These are phyloP conservation scores for Heliocidaris erythrogramma DNA, from an alignment of 35 echinoderm and acorn worm species.

Conservation along the genomic window DNA sequence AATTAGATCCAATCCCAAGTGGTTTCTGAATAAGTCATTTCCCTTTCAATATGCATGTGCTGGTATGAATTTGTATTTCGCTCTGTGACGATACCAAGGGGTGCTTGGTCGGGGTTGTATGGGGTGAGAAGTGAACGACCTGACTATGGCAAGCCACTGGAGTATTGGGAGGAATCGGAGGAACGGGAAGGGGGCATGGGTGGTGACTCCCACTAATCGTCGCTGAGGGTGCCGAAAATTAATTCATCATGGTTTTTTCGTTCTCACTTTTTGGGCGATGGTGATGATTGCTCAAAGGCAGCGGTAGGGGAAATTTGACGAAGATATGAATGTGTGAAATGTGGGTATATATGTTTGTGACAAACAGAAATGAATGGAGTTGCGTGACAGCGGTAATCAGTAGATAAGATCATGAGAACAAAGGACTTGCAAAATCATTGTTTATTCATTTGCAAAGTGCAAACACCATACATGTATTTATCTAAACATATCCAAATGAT, in stretches of 20 bases:
- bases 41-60: background rate
- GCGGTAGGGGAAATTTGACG: background rate
- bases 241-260: background rate
- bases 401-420: background rate
- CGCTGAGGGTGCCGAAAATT: background rate
- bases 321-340: background rate
- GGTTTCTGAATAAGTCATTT: background rate
- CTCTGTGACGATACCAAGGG: background rate
- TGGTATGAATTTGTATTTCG: background rate
- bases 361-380: background rate
- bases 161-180: background rate
- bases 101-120: background rate
- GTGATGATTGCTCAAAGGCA: background rate
- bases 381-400: background rate
- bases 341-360: background rate
- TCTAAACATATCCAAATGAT: background rate
- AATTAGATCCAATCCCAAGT: no score
- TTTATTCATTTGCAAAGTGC: background rate
- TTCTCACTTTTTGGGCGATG: background rate
- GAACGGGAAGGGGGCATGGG: background rate
- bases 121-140: constrained; percentile 6
- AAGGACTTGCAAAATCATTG: background rate
- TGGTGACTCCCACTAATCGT: background rate
- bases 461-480: background rate
- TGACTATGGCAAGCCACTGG: background rate